Base-by-base conservation (phyloP, 2,113 vertebrate species). In the Sturnira hondurensis region DNA sequence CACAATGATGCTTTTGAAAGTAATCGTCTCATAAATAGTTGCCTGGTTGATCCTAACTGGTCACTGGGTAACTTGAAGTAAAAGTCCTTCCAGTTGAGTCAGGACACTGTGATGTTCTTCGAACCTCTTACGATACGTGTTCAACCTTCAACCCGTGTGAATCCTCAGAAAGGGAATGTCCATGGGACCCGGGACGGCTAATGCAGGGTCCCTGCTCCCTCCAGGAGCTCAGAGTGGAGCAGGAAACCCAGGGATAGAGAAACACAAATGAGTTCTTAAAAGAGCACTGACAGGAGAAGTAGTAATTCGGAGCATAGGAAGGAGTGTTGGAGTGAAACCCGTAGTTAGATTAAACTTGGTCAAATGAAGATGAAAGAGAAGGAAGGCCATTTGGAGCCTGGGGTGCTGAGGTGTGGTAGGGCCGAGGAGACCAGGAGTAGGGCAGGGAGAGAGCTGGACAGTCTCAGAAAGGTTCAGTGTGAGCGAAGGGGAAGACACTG, bases 1-100 rank as follows among this genome's bases (percentile, higher is more conserved):
- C 38, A 28, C 5, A 19, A 31, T n/a, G 76, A 86, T 81, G 45
- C 73, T 8, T 45, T 92, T 56, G 52, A 73, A 97, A 93, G 58
- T n/a, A 58, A 82, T 81, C 67, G 86, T 73, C 71, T 67, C 82
- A 52, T 67, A 96, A 95, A 91, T 85, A 54, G 71, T 67, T 58
- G 86, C 65, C 94, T 76, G 73, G 61, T 8, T 26, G 76, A 45
- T 85, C 70, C 65, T 91, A 91, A 89, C 54, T 54, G 92, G 56
- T 85, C 50, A 36, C 56, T 17, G 63, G 45, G 74, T 52, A 22
- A 68, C 78, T 85, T 33, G 56, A 50, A 94, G 76, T n/a, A 41
- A 76, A 77, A 76, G 58, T 61, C 58, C 14, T 78, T 81, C 41
- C 20, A 36, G 74, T 56, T 73, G 85, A 63, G 88, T 71, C 80